Conservation (phyloP, 2,113 vertebrate genomes). For the Microcebus tavaratra region DNA sequence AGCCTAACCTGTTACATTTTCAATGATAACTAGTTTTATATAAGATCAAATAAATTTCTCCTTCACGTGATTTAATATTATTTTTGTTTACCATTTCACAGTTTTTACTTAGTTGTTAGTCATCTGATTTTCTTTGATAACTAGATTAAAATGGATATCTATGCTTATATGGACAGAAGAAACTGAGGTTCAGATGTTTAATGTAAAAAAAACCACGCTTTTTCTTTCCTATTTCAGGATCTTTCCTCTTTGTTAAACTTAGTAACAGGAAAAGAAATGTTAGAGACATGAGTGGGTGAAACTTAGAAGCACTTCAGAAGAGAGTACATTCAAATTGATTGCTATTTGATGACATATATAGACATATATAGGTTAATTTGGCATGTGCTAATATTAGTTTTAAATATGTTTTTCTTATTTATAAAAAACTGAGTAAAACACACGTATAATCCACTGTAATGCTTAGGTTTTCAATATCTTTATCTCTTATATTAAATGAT, state of each 20-base stretch:
- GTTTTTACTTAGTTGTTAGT: conserved; percentile 29
- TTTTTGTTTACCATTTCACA: neutral
- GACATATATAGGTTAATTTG: conserved; percentile 19
- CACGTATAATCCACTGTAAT: neutral
- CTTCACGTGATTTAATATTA: neutral
- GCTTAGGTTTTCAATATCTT: neutral
- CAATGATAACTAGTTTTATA: neutral
- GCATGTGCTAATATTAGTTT: neutral
- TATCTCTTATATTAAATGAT: neutral
- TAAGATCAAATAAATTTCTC: neutral
- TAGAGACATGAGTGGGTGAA: conserved; percentile 66
- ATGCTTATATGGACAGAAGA: conserved; percentile 41
- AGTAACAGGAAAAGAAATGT: conserved; percentile 68
- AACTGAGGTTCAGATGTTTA: conserved; percentile 25
- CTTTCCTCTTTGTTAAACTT: conserved; percentile 59
- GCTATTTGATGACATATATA: conserved; percentile 10
- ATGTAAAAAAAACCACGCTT: neutral
- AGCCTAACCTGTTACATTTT: neutral
- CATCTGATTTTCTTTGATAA: conserved; percentile 26
- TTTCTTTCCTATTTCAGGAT: neutral
- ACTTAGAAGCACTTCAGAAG: conserved; percentile 55
- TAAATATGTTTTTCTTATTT: conserved; percentile 19
- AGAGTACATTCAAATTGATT: conserved; percentile 54
- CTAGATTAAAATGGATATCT: neutral
- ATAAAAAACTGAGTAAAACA: neutral